Percentiles rank a stretch among this genome's conserved stretches.
phyloP scores from a whole-genome alignment of 2,888 invertebrate species.

The Hirtodrosophila histrioides region DNA sequence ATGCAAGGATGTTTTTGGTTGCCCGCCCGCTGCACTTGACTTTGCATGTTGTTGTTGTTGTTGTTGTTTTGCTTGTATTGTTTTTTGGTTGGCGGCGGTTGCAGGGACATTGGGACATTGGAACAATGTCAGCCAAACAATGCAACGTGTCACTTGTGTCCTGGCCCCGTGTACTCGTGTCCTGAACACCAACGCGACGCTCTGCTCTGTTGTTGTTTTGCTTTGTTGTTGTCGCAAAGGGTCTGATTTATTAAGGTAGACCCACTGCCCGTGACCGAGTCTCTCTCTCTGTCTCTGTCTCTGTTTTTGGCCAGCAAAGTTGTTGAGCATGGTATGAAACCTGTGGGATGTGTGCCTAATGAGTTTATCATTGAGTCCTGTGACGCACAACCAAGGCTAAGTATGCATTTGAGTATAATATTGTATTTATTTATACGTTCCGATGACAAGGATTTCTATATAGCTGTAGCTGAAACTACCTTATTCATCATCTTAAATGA shows the following conservation, averaged over 20 bases:
- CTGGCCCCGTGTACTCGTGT: slow-evolving; percentile 23
- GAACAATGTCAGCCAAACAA: slow-evolving; percentile 60
- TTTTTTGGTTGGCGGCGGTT: no score
- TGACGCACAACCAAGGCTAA: not conserved
- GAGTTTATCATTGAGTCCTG: slow-evolving; percentile 4
- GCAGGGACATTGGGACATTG: slow-evolving; percentile 10
- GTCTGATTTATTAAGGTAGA: slow-evolving; percentile 59
- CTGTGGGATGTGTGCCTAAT: slow-evolving; percentile 7
- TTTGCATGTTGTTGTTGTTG: slow-evolving; percentile 36
- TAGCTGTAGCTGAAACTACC: no score
- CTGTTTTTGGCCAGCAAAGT: slow-evolving; percentile 1
- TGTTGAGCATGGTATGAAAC: slow-evolving; percentile 1
- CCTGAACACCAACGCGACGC: slow-evolving; percentile 19
- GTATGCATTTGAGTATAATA: not conserved
- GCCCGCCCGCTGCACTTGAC: slow-evolving; percentile 34
- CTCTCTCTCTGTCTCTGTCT: not conserved
- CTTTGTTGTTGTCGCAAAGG: slow-evolving; percentile 29
- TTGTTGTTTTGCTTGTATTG: not conserved
- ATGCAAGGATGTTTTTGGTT: slow-evolving; percentile 52
- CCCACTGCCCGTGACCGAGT: slow-evolving; percentile 6
- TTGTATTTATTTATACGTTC: no score
- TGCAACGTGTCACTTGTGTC: slow-evolving; percentile 64
- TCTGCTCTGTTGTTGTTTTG: slow-evolving; percentile 22
- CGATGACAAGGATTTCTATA: no score
- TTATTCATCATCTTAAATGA: no score